Base-by-base conservation (phyloP, 2,797 vertebrate species). In the Parambassis ranga region DNA sequence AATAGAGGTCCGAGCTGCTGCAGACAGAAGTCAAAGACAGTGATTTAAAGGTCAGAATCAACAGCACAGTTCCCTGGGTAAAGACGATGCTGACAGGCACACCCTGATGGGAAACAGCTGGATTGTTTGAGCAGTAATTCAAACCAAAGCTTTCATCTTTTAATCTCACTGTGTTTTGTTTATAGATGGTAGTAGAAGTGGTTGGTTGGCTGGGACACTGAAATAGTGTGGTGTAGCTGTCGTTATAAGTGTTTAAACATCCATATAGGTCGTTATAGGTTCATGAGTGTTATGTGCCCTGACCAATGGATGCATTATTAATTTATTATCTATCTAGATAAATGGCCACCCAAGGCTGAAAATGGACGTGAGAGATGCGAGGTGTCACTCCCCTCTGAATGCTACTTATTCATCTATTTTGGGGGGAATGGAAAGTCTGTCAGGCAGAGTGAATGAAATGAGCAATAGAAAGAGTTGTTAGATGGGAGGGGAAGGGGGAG, bases 41-140 rank as follows among this genome's bases (percentile, higher is more conserved):
- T 79, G 82, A 86, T 84, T 88, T 81, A 87, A 89, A 90, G 87
- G 88, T 90, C 83, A 84, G 70, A 72, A 62, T 64, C 71, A 76
- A 69, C 78, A 77, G 74, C 81, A 70, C 62, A 70, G 65, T 41
- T 71, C 73, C 66, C 70, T 44, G 68, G 50, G 59, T 73, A 65
- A 70, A 84, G 78, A 72, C 65, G 77, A 79, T 44, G 74, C 76
- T 82, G 83, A 86, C 79, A 65, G 77, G 58, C 65, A 49, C 61
- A 50, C 43, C 71, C 75, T 71, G 73, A 73, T 75, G 82, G 76
- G 73, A 82, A 80, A 62, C 82, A 79, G 81, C 73, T 74, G 73
- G 77, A 77, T 70, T 38, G 76, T 84, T 71, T 64, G 58, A 64
- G 71, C 47, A 76, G 62, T 70, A 64, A 80, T 76, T 67, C 73